Percentiles rank a stretch among this genome's conserved stretches.
Conservation (phyloP, 2,113 vertebrate genomes). For the Nesogale talazaci region DNA sequence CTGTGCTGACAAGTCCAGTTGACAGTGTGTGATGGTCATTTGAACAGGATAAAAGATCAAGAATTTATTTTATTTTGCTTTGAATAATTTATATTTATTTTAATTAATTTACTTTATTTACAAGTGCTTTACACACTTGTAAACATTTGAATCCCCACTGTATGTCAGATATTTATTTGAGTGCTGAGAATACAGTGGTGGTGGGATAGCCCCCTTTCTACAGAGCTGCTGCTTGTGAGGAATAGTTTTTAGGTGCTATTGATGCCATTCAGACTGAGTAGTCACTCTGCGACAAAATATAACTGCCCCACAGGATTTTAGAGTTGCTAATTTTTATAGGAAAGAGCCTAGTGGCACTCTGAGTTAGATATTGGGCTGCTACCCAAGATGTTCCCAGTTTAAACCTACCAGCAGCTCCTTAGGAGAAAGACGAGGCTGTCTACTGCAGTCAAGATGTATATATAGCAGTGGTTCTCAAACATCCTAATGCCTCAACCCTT, state of each 20-base stretch:
- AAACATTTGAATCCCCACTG: background rate
- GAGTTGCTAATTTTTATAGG: background rate
- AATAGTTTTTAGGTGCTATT: background rate
- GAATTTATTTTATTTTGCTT: constrained; percentile 1
- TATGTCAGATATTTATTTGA: background rate
- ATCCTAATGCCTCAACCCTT: no score
- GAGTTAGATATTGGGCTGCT: no score
- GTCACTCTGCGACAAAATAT: background rate
- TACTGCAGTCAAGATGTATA: no score
- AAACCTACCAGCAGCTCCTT: background rate
- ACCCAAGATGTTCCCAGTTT: no score
- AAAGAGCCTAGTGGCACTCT: no score
- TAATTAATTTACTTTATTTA: no score
- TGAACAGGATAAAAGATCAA: background rate
- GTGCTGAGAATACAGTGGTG: background rate
- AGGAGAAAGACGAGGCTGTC: no score
- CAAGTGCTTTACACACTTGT: background rate
- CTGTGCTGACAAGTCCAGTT: background rate
- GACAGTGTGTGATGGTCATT: background rate
- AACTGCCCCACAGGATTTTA: background rate
- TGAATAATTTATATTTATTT: background rate
- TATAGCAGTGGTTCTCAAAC: no score
- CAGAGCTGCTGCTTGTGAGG: background rate
- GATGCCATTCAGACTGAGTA: background rate
- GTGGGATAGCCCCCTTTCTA: background rate